Evolutionary conservation across 2,797 vertebrate genomes (phyloP).

Genomic region (Chlorospingus flavigularis): DNA sequence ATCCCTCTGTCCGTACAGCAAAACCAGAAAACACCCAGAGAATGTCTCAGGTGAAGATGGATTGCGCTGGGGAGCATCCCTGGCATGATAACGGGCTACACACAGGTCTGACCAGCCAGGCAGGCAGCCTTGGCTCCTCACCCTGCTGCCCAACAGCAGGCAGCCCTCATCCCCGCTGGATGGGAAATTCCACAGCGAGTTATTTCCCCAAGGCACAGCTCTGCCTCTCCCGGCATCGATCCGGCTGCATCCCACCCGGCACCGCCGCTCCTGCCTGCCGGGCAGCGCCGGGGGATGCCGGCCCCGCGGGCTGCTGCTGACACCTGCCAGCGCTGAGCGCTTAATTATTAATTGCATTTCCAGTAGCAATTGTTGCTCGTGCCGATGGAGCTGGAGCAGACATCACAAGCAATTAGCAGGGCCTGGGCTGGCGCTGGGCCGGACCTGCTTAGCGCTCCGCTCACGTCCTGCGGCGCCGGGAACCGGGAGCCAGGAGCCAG

Average conservation of each 20-base stretch:
- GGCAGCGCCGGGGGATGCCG: not conserved
- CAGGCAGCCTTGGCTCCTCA: not conserved
- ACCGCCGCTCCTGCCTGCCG: not conserved
- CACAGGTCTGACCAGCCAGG: not conserved
- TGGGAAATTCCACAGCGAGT: not conserved
- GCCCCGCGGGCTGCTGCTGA: not conserved
- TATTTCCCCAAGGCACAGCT: not conserved
- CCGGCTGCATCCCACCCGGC: not conserved
- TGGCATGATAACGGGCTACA: fast-evolving
- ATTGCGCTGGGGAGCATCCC: not conserved
- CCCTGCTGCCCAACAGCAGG: fast-evolving
- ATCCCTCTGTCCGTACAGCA: not conserved
- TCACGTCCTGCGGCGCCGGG: not conserved
- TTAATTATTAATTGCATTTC: conserved; percentile 61
- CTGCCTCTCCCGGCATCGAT: fast-evolving
- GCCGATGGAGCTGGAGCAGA: not conserved
- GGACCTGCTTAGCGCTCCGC: not conserved
- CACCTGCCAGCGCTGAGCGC: not conserved
- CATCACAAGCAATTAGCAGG: conserved; percentile 45
- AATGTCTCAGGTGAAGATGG: not conserved
- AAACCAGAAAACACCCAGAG: fast-evolving
- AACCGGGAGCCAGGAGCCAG: not conserved
- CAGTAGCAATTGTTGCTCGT: conserved; percentile 23
- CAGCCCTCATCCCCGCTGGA: fast-evolving
- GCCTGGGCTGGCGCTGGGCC: fast-evolving